phyloP scores from a whole-genome alignment of 1,140 invertebrate species.

The Microplitis mediator region DNA sequence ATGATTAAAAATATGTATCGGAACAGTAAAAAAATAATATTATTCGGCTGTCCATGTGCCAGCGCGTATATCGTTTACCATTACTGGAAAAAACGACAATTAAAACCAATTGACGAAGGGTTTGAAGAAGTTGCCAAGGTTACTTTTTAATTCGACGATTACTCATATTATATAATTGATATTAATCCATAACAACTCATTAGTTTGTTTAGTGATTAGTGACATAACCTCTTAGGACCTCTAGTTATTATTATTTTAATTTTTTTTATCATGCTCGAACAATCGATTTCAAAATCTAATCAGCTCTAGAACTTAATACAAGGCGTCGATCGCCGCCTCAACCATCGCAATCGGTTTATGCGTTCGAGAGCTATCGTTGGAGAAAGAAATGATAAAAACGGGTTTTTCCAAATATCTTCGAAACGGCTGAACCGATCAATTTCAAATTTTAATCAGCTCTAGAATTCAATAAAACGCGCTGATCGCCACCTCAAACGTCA shows the following conservation, averaged over 20 bases:
- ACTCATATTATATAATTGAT: slow-evolving; percentile 1
- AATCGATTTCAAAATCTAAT: no score
- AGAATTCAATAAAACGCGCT: no score
- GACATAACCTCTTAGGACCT: neutral
- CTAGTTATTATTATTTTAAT: neutral
- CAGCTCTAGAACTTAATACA: no score
- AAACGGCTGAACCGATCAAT: no score
- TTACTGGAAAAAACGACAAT: slow-evolving; percentile 57
- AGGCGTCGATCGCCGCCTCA: no score
- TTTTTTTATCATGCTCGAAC: no score
- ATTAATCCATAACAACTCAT: neutral
- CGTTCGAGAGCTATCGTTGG: no score
- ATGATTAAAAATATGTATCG: slow-evolving; percentile 15
- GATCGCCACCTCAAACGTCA: no score
- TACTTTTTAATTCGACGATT: slow-evolving; percentile 23
- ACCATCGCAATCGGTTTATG: no score
- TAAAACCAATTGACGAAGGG: slow-evolving; percentile 57
- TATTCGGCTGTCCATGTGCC: slow-evolving; percentile 51
- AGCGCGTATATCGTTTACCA: slow-evolving; percentile 56
- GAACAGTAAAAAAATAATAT: slow-evolving; percentile 41
- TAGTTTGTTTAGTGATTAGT: neutral
- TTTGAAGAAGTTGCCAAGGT: slow-evolving; percentile 61
- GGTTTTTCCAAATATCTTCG: no score
- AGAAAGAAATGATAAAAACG: no score
- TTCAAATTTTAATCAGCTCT: no score